Conservation (phyloP, 2,797 vertebrate genomes). For the Cyclura pinguis region DNA sequence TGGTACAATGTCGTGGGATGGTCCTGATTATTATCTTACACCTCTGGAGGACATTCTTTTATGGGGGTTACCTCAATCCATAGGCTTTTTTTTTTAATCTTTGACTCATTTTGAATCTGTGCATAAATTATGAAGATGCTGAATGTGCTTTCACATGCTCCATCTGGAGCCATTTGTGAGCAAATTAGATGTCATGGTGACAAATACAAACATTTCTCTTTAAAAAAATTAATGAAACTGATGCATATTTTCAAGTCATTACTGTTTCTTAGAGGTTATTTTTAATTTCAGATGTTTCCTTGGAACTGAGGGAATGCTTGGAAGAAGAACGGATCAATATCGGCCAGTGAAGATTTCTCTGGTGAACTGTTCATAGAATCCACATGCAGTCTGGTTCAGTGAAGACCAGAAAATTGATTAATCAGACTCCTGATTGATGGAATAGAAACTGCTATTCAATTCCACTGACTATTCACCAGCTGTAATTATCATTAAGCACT, state of each 20-base stretch:
- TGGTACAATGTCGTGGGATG: not conserved
- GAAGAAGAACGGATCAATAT: not conserved
- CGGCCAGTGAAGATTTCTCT: conserved; percentile 49
- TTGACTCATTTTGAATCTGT: not conserved
- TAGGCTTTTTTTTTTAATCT: not conserved
- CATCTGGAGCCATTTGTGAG: not conserved
- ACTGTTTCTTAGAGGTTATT: conserved; percentile 51
- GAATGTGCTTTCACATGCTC: not conserved
- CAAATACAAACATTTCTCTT: not conserved
- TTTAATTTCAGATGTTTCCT: conserved; percentile 49
- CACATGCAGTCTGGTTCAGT: not conserved
- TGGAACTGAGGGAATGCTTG: conserved; percentile 35
- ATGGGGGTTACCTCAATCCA: not conserved
- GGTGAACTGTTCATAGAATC: conserved; percentile 46
- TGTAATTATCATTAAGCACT: not conserved
- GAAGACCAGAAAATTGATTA: conserved; percentile 37
- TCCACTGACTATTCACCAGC: not conserved
- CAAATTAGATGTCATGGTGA: conserved; percentile 32
- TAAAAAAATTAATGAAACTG: not conserved
- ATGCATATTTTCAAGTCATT: conserved; percentile 14
- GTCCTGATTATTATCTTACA: too few species aligned
- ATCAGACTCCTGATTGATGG: not conserved
- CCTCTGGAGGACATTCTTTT: not conserved
- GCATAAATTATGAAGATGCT: not conserved
- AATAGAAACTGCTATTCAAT: not conserved